Percentiles rank a stretch among this genome's conserved stretches.
Evolutionary conservation across 1,140 invertebrate species (phyloP).

Genomic region (Zaprionus inermis): DNA sequence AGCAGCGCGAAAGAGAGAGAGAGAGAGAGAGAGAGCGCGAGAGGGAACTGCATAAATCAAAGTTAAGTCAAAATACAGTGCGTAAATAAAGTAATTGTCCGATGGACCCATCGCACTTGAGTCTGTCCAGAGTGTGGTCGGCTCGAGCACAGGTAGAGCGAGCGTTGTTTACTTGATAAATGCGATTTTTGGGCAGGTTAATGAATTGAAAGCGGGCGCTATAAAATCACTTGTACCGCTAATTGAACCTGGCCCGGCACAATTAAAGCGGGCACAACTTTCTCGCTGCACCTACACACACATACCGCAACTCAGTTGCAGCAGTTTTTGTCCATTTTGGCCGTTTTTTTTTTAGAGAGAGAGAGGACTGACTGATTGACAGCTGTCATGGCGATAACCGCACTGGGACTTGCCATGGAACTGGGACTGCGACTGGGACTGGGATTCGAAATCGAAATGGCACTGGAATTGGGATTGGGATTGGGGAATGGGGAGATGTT

Average conservation of each 20-base stretch:
- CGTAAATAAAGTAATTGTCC: slow-evolving; percentile 79
- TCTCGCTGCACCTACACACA: slow-evolving; percentile 36
- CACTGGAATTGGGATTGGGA: slow-evolving; percentile 9
- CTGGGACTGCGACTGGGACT: slow-evolving; percentile 16
- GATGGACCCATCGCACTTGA: slow-evolving; percentile 28
- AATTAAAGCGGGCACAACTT: slow-evolving; percentile 67
- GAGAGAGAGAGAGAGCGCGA: not conserved
- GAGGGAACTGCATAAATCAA: slow-evolving; percentile 60
- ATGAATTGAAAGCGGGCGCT: slow-evolving; percentile 60
- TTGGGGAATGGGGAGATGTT: slow-evolving; percentile 1
- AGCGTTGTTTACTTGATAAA: not conserved
- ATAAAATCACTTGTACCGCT: slow-evolving; percentile 78
- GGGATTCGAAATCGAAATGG: slow-evolving; percentile 3
- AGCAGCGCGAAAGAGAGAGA: not conserved
- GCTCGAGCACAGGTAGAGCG: too few species aligned
- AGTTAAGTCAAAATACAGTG: slow-evolving; percentile 60
- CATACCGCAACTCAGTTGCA: slow-evolving; percentile 30
- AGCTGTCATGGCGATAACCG: slow-evolving; percentile 79
- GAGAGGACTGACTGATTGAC: slow-evolving; percentile 55
- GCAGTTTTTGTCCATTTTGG: slow-evolving; percentile 11
- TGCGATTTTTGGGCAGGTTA: slow-evolving; percentile 20
- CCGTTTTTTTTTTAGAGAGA: not conserved
- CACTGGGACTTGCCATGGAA: slow-evolving; percentile 57
- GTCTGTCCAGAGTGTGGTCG: too few species aligned
- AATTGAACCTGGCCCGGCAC: slow-evolving; percentile 60